Evolutionary conservation across 2,888 invertebrate genomes (phyloP).

Genomic region (Drepanosiphum platanoidis): DNA sequence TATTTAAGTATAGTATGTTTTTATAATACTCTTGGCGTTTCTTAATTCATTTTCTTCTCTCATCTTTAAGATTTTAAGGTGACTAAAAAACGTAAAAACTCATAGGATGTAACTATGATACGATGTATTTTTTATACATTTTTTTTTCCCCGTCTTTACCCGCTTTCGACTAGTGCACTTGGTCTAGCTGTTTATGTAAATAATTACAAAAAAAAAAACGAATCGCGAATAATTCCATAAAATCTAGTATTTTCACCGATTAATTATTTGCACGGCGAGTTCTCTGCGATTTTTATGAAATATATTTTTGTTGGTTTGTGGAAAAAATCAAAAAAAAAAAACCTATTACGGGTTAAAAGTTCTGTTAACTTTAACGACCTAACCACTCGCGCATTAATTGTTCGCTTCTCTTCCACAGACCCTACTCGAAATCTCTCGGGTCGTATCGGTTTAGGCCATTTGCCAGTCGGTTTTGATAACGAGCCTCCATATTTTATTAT

Average conservation of each 20-base stretch:
- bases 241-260: not conserved
- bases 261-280: not conserved
- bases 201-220: too few relatives aligned
- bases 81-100: too few relatives aligned
- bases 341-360: constrained; percentile 2
- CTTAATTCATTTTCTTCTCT: too few relatives aligned
- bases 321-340: not conserved
- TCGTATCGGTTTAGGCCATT: constrained; percentile 62
- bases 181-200: too few relatives aligned
- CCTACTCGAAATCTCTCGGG: constrained; percentile 40
- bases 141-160: too few relatives aligned
- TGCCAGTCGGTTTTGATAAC: constrained; percentile 56
- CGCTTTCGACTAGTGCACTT: too few relatives aligned
- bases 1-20: too few relatives aligned
- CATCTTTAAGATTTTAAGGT: too few relatives aligned
- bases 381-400: constrained; percentile 31
- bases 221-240: too few relatives aligned
- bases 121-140: too few relatives aligned
- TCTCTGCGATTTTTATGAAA: constrained; percentile 1
- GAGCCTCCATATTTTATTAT: constrained; percentile 62
- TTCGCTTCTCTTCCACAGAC: constrained; percentile 6
- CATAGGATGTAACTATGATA: too few relatives aligned
- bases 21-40: too few relatives aligned
- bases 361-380: constrained; percentile 23
- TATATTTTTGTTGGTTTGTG: constrained; percentile 3